Percentiles rank a stretch among this genome's conserved stretches.
phyloP scores from a whole-genome alignment of 2,797 vertebrate species.

The Gymnothorax reevesii region DNA sequence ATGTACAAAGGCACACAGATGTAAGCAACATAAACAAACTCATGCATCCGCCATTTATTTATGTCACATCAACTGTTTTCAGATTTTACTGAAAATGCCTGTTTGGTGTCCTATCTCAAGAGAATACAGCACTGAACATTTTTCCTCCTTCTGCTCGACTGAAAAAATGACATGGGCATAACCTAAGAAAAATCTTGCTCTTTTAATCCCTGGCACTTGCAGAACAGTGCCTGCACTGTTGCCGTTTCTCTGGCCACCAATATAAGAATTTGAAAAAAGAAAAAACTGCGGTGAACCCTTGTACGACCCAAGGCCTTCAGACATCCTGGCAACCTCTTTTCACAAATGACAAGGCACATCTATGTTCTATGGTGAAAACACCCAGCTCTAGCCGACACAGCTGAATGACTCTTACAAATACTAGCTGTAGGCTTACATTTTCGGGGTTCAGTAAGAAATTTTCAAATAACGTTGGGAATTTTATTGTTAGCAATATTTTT shows the following conservation, averaged over 20 bases:
- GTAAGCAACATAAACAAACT: neutral
- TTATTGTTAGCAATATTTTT: too few species aligned
- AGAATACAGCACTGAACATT: neutral
- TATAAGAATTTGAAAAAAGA: neutral
- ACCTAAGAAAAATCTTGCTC: neutral
- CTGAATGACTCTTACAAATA: neutral
- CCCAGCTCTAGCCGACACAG: neutral
- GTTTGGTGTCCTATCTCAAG: constrained; percentile 21
- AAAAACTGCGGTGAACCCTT: neutral
- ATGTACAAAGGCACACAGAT: neutral
- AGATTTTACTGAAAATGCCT: constrained; percentile 3
- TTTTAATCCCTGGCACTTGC: neutral
- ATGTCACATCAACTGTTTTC: neutral
- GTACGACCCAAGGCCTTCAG: neutral
- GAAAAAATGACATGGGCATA: constrained; percentile 7
- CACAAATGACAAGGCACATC: constrained; percentile 17
- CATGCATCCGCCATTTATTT: neutral
- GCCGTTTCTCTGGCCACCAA: neutral
- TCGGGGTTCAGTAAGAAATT: too few species aligned
- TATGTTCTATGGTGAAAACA: neutral
- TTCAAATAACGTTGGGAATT: too few species aligned
- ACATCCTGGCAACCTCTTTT: constrained; percentile 12
- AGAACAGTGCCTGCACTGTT: neutral
- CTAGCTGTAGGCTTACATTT: neutral
- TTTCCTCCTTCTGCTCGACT: constrained; percentile 10